These are phyloP conservation scores for Coilia nasus DNA, from an alignment of 2,797 vertebrate species.

Conservation along the genomic window DNA sequence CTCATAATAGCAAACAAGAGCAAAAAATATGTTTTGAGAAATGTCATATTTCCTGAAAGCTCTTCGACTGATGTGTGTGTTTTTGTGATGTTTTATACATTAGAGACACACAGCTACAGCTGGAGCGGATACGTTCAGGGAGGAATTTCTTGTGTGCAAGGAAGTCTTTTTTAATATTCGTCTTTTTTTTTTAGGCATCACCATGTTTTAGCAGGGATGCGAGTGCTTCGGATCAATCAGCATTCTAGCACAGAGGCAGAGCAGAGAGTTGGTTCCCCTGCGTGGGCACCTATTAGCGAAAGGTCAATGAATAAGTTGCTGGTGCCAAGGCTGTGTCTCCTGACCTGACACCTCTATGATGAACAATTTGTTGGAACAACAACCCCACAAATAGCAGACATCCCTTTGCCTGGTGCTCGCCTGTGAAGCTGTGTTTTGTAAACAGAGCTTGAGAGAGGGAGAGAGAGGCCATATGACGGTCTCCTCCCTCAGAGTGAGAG, in stretches of 20 bases:
- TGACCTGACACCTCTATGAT: conserved; percentile 17
- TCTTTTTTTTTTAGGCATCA: not conserved
- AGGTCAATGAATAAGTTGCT: not conserved
- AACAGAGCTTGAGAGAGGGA: conserved; percentile 7
- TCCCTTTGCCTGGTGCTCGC: not conserved
- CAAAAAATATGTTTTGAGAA: conserved; percentile 59
- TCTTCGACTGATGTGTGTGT: not conserved
- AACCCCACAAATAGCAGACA: conserved; percentile 18
- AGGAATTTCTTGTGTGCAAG: not conserved
- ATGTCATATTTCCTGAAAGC: conserved; percentile 12
- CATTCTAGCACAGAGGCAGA: not conserved
- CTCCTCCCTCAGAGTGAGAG: not conserved
- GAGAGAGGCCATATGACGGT: not conserved
- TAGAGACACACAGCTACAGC: conserved; percentile 7
- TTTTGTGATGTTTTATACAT: conserved; percentile 26
- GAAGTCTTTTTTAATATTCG: conserved; percentile 11
- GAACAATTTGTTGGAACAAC: conserved; percentile 22
- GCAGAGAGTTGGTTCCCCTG: not conserved
- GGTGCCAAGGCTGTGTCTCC: not conserved
- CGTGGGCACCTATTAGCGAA: not conserved
- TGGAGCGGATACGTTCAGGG: not conserved
- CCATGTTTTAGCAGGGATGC: not conserved
- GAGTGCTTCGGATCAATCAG: not conserved
- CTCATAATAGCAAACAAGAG: not conserved
- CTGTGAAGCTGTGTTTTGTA: conserved; percentile 18